Evolutionary conservation across 2,888 invertebrate species (phyloP), one percentile per base, ranked within the genome.

Genomic region (Athrips mouffetella): DNA sequence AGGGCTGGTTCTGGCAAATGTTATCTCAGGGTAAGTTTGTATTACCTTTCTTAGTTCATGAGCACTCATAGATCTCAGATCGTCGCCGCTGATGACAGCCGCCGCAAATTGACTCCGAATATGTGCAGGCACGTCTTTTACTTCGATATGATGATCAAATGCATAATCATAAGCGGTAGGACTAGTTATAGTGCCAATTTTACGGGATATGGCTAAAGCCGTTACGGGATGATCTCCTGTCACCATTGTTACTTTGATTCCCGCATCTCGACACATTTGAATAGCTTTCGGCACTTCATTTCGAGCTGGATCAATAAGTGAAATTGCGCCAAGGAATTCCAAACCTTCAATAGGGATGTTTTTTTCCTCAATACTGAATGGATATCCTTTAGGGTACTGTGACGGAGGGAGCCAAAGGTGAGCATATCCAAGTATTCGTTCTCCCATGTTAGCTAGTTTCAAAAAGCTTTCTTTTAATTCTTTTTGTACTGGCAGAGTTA

Each of bases 381-480:
- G 61, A 63, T 76, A 92, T 20, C 89, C 90, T 7, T 74, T 63
- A 1, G 91, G 91, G 66, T 72, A 89, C 2, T 53, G 45, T 3
- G 79, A 83, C 21, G 86, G 58, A 0, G 92, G 91, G 27, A 97
- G 81, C 20, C 82, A 62, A 0, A 89, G 83, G 74, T 96, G 95
- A 62, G 94, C 94, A 77, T 96, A 97, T 11, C 94, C 95, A 44
- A 96, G 87, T 1, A 97, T 96, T 50, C 96, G 90, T 76, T 97
- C 96, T 21, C 97, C 97, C 76, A 94, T 91, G 58, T 94, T 94
- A 48, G 96, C 96, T 49, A 97, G 77, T 72, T 94, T 94, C 47
- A 92, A 89, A 70, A 96, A 94, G 47, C 92, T 90, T 39, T 89
- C 83, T 65, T 92, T 91, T 16, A 93, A 82, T 45, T 89, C 83